Evolutionary conservation across 1,140 invertebrate species (phyloP).

Genomic region (Zaprionus ornatus): DNA sequence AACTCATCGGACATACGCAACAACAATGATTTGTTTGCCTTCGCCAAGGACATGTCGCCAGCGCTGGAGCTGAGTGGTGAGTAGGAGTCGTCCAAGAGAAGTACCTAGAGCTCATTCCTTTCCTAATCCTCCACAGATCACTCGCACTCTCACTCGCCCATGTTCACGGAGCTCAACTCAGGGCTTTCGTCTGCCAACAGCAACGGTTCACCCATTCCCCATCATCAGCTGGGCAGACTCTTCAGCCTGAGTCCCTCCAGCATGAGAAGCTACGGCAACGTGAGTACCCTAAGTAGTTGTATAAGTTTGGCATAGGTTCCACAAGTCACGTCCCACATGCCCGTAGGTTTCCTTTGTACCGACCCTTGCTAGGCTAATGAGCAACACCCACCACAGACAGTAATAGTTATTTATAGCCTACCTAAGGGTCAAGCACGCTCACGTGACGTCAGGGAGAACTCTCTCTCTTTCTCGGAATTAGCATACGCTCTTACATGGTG

Average conservation of each 20-base stretch:
- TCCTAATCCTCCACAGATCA: constrained; percentile 49
- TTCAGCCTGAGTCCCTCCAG: constrained; percentile 78
- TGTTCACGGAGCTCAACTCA: constrained; percentile 63
- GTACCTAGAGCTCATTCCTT: too few species aligned
- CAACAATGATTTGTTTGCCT: constrained; percentile 78
- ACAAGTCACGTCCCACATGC: neutral
- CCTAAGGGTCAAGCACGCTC: constrained; percentile 19
- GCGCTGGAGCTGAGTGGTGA: constrained; percentile 66
- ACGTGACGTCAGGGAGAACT: constrained; percentile 4
- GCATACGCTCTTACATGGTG: constrained; percentile 15
- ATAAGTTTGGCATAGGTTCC: neutral
- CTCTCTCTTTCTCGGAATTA: constrained; percentile 15
- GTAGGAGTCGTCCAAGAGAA: neutral
- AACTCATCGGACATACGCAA: constrained; percentile 77
- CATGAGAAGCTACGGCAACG: constrained; percentile 76
- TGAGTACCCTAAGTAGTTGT: constrained; percentile 53
- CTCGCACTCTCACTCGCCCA: constrained; percentile 71
- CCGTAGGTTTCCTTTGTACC: neutral
- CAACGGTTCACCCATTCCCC: constrained; percentile 70
- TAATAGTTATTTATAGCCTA: constrained; percentile 38
- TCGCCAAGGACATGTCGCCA: constrained; percentile 78
- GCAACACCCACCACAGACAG: constrained; percentile 14
- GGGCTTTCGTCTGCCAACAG: constrained; percentile 57
- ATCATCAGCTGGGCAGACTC: constrained; percentile 69
- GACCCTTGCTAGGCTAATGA: constrained; percentile 5